Base-by-base conservation (phyloP, 2,888 invertebrate species). In the Maniola hyperantus region DNA sequence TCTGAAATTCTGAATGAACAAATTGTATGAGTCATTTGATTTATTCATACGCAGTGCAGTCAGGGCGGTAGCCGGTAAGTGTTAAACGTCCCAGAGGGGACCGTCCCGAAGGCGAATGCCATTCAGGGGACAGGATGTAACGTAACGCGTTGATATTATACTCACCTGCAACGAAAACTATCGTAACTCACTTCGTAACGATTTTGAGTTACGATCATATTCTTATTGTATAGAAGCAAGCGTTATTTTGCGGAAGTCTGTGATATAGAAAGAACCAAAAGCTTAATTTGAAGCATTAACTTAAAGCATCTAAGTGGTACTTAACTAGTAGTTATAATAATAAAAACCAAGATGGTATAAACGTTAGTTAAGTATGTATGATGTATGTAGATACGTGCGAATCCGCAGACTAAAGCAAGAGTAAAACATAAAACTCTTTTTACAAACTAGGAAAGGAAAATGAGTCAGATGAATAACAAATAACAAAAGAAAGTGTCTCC, bases 91-190 rank as follows among this genome's bases (percentile, higher is more conserved):
- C 50, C 53, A 55, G 39, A 53, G 68, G 68, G 68, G 61, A 61
- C 54, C 39, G 39, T 10, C 57, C 57, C 61, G 61, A 68, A 68
- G 68, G 59, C 55, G 66, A 68, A 68, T 66, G 54, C 53, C 63
- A 63, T 57, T 42, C 39, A 42, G 18, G 65, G 64, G 53, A 66
- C 51, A 53, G 62, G 53, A 63, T 58, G 58, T 48, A 34, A 48
- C 42, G 53, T 66, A 54, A 65, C 48, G 66, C 61, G 50, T 48
- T 33, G 15, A 42, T 44, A 53, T 64, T 44, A 55, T 67, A 65
- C 15, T 64, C 26, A n/a, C n/a, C n/a, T n/a, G n/a, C n/a, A n/a
- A n/a, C n/a, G n/a, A n/a, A n/a, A n/a, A n/a, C n/a, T n/a, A n/a
- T n/a, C n/a, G n/a, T n/a, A n/a, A n/a, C n/a, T n/a, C n/a, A n/a